phyloP scores from a whole-genome alignment of 2,888 invertebrate species.

The Eupelmus urozonus region DNA sequence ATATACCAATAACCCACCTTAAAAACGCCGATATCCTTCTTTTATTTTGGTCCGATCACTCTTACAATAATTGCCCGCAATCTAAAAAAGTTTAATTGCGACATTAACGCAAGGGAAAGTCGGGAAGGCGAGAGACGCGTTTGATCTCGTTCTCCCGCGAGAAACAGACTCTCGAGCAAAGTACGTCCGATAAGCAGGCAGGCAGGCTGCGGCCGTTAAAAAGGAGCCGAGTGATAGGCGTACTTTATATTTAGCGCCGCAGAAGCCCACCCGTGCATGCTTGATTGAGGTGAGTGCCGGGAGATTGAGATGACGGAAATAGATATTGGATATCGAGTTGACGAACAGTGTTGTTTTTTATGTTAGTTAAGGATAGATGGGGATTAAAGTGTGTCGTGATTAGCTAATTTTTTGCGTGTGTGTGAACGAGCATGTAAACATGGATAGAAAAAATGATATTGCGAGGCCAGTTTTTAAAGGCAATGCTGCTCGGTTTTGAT shows the following conservation, averaged over 20 bases:
- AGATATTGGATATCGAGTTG: too few relatives aligned
- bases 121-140: neutral
- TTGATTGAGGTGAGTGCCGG: constrained; percentile 6
- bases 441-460: too few relatives aligned
- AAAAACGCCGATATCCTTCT: neutral
- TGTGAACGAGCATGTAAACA: too few relatives aligned
- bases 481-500: too few relatives aligned
- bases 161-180: neutral
- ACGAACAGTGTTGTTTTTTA: too few relatives aligned
- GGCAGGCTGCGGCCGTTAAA: constrained; percentile 29
- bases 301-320: constrained; percentile 38
- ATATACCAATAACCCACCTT: neutral
- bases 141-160: constrained; percentile 25
- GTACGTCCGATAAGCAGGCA: constrained; percentile 21
- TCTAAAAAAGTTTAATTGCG: constrained; percentile 31
- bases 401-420: too few relatives aligned
- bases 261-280: constrained; percentile 16
- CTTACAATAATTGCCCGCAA: constrained; percentile 1
- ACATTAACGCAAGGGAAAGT: constrained; percentile 13
- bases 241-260: constrained; percentile 44
- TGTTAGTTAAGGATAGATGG: too few relatives aligned
- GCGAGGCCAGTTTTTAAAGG: too few relatives aligned
- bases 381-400: too few relatives aligned
- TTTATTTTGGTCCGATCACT: neutral
- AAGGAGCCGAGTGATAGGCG: constrained; percentile 28